phyloP scores from a whole-genome alignment of 2,113 vertebrate genomes.

The Vidua macroura region DNA sequence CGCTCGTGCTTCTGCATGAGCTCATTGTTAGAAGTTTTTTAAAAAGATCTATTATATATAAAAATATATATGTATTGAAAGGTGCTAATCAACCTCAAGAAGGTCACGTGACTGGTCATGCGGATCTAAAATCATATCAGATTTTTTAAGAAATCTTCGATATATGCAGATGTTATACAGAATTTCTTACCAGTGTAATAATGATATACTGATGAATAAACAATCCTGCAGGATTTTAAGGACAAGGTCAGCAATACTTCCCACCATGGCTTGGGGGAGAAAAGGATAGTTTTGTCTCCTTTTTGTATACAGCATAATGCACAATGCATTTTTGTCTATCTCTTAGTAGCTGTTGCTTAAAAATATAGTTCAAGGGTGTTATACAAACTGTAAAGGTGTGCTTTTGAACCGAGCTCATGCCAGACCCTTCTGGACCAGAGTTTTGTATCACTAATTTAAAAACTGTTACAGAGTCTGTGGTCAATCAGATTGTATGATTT shows the following conservation, averaged over 20 bases:
- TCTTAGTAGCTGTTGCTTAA: constrained; percentile 76
- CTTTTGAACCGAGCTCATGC: constrained; percentile 52
- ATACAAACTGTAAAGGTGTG: constrained; percentile 74
- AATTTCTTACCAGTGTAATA: constrained; percentile 96
- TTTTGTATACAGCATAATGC: constrained; percentile 79
- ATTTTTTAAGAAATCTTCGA: constrained; percentile 89
- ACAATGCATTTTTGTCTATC: constrained; percentile 75
- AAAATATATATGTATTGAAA: constrained; percentile 85
- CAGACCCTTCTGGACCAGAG: constrained; percentile 66
- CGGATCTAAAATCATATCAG: constrained; percentile 99
- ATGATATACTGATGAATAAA: constrained; percentile 84
- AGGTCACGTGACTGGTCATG: constrained; percentile 99
- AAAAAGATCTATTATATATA: constrained; percentile 83
- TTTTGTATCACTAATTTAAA: constrained; percentile 62
- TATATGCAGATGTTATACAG: constrained; percentile 99
- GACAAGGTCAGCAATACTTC: constrained; percentile 91
- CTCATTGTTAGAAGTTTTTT: constrained; percentile 77
- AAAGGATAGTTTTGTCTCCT: constrained; percentile 83
- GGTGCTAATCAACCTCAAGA: constrained; percentile 98
- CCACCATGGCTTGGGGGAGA: constrained; percentile 89
- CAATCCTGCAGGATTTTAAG: constrained; percentile 96
- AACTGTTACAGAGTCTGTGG: constrained; percentile 67
- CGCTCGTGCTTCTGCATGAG: constrained; percentile 83
- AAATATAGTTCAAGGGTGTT: constrained; percentile 67
- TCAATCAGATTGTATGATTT: constrained; percentile 55